Evolutionary conservation across 2,797 vertebrate species (phyloP).

Genomic region (Catostomus latipinnis): DNA sequence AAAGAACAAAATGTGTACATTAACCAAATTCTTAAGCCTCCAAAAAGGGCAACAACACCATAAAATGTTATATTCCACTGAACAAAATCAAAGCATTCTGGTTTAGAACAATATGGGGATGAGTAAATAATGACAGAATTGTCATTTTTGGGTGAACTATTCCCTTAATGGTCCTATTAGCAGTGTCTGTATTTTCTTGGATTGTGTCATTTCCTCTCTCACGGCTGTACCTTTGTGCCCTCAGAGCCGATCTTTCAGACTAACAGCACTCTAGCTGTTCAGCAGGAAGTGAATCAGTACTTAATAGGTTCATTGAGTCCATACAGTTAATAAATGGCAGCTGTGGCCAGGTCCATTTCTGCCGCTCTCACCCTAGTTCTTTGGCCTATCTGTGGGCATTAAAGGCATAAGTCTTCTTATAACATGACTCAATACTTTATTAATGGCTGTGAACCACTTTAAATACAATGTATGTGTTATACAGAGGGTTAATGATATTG

Average conservation of each 20-base stretch:
- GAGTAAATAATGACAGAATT: no score
- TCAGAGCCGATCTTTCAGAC: background rate
- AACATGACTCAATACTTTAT: background rate
- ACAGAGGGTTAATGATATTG: background rate
- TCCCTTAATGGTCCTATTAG: conserved; percentile 19
- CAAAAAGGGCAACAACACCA: no score
- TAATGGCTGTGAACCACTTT: background rate
- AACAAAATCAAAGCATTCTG: no score
- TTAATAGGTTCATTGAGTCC: conserved; percentile 56
- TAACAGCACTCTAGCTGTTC: background rate
- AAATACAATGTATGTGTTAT: background rate
- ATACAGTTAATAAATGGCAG: conserved; percentile 59
- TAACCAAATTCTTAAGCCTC: no score
- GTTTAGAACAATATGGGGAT: no score
- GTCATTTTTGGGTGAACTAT: no score
- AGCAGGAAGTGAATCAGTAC: conserved; percentile 36
- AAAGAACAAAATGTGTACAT: no score
- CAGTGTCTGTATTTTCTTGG: conserved; percentile 37
- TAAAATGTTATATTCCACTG: no score
- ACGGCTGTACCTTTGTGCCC: background rate
- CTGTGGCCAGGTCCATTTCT: conserved; percentile 40
- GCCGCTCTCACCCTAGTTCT: conserved; percentile 26
- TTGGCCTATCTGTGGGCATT: background rate
- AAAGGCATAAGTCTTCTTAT: background rate
- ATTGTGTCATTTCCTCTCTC: conserved; percentile 16